Evolutionary conservation across 2,113 vertebrate species (phyloP).

Genomic region (Campylomormyrus tamandua): DNA sequence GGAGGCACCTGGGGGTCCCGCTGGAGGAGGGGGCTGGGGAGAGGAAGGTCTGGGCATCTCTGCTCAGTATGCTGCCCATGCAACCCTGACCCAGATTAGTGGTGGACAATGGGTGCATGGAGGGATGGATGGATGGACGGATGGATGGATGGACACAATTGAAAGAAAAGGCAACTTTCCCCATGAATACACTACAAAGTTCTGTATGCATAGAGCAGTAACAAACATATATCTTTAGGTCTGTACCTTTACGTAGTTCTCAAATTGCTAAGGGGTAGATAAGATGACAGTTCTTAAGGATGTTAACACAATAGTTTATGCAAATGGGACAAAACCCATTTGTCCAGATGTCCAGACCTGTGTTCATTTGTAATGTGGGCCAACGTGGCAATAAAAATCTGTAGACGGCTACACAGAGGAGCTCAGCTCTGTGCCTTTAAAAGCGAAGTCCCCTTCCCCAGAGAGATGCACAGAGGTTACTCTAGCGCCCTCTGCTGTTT

Average conservation of each 20-base stretch:
- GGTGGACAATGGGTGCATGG: background rate
- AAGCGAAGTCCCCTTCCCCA: too few species aligned
- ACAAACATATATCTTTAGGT: background rate
- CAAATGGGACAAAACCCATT: background rate
- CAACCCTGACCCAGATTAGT: background rate
- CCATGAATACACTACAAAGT: background rate
- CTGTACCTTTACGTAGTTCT: background rate
- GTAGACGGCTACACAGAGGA: background rate
- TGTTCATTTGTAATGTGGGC: background rate
- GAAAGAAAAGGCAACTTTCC: background rate
- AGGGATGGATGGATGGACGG: background rate
- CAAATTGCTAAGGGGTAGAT: background rate
- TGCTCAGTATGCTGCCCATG: background rate
- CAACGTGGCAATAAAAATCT: background rate
- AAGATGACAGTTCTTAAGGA: background rate
- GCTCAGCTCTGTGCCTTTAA: background rate
- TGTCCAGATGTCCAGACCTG: background rate
- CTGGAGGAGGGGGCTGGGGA: background rate
- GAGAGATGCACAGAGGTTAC: too few species aligned
- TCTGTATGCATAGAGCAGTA: background rate
- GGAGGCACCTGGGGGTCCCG: too few species aligned
- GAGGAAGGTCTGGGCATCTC: background rate
- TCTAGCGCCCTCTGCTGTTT: too few species aligned
- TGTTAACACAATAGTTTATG: background rate
- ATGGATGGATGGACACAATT: background rate